Percentiles rank a stretch among this genome's conserved stretches.
phyloP scores from a whole-genome alignment of 2,797 vertebrate species.

The Tiaroga cobitis region DNA sequence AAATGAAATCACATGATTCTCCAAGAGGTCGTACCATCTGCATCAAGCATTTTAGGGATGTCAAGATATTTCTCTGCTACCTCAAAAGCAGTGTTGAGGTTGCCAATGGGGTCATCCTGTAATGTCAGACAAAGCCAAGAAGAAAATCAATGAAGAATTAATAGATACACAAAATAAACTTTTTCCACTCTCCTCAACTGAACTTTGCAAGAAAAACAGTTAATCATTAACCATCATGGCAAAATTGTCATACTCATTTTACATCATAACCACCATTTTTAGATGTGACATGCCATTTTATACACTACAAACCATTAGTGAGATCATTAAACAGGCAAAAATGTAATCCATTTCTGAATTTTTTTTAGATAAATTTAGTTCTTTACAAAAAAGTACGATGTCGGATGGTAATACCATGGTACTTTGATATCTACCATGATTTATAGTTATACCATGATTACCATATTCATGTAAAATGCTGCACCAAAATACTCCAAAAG shows the following conservation, averaged over 20 bases:
- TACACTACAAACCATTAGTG: neutral
- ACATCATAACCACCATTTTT: neutral
- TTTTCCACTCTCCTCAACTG: neutral
- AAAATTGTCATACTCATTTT: neutral
- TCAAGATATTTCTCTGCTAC: constrained; percentile 92
- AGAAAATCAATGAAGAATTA: constrained; percentile 9
- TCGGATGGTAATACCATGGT: neutral
- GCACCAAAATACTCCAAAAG: neutral
- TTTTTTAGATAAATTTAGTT: neutral
- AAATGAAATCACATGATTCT: neutral
- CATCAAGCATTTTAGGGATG: constrained; percentile 93
- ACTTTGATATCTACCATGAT: neutral
- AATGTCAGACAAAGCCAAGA: constrained; percentile 11
- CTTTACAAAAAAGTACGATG: neutral
- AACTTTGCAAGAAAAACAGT: neutral
- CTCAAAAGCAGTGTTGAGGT: constrained; percentile 92
- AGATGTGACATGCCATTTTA: neutral
- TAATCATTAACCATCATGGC: neutral
- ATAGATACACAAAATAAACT: neutral
- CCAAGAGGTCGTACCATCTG: constrained; percentile 79
- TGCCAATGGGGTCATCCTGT: constrained; percentile 89
- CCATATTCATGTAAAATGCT: neutral
- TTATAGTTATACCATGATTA: neutral
- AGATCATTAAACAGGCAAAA: neutral
- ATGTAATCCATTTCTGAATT: neutral